These are phyloP conservation scores for Crocodylus rhombifer DNA, from an alignment of 2,797 vertebrate species.

Conservation along the genomic window DNA sequence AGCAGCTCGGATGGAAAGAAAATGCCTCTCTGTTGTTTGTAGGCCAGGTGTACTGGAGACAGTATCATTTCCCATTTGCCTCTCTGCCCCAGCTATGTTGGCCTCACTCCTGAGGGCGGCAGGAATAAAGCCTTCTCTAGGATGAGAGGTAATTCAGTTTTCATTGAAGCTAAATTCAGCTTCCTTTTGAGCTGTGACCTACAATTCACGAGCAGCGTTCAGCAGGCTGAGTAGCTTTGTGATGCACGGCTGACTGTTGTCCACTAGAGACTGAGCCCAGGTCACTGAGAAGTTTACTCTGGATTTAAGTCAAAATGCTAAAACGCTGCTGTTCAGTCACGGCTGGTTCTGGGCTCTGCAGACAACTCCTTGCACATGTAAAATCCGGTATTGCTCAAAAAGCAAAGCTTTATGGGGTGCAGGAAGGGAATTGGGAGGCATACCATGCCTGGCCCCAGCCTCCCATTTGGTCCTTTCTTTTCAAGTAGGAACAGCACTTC, in stretches of 20 bases:
- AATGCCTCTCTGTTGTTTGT: slow-evolving; percentile 55
- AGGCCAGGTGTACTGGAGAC: slow-evolving; percentile 21
- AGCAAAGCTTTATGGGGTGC: slow-evolving; percentile 39
- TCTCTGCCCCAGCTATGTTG: background rate
- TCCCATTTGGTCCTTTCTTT: background rate
- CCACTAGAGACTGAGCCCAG: slow-evolving; percentile 59
- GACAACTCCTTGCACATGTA: slow-evolving; percentile 64
- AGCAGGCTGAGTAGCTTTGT: background rate
- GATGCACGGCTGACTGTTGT: slow-evolving; percentile 52
- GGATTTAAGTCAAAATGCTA: slow-evolving; percentile 73
- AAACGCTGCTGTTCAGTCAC: slow-evolving; percentile 67
- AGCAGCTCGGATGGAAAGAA: slow-evolving; percentile 59
- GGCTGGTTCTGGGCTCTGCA: slow-evolving; percentile 51
- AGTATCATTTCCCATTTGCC: background rate
- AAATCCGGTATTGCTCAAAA: slow-evolving; percentile 59
- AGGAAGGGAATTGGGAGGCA: background rate
- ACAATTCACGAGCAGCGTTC: background rate
- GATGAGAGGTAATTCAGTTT: slow-evolving; percentile 48
- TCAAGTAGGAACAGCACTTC: no score
- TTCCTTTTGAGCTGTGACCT: slow-evolving; percentile 64
- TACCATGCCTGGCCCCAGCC: background rate
- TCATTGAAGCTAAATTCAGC: slow-evolving; percentile 53
- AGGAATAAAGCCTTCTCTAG: slow-evolving; percentile 22
- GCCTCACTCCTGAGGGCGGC: background rate
- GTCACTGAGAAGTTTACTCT: slow-evolving; percentile 63